A percentile compares a stretch with the other conserved stretches of the same genome.
Conservation (phyloP, 2,113 vertebrate species). For the Phodopus roborovskii region DNA sequence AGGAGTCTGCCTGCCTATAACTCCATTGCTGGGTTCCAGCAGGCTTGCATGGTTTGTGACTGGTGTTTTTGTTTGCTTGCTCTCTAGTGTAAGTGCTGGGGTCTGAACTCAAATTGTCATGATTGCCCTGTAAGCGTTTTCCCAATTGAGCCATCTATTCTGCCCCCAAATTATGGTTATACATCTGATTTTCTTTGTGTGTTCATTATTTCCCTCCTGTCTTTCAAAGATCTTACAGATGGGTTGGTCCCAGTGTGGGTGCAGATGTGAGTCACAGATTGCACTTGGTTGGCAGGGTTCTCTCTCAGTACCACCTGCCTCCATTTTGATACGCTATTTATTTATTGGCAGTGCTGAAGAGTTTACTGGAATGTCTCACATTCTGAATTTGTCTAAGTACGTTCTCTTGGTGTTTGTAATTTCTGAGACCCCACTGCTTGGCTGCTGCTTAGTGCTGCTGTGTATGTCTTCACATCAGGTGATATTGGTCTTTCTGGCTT, state of each 20-base stretch:
- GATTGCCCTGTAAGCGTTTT: not conserved
- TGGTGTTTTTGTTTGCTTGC: not conserved
- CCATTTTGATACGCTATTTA: not conserved
- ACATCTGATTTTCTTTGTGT: not conserved
- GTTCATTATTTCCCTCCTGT: constrained; percentile 17
- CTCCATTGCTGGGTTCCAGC: not conserved
- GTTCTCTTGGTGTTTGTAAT: constrained; percentile 14
- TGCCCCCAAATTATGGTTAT: not conserved
- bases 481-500: not conserved
- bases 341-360: not conserved
- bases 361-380: constrained; percentile 14
- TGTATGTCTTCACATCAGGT: not conserved
- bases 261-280: not conserved
- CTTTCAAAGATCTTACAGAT: not conserved
- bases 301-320: not conserved
- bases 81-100: not conserved
- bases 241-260: constrained; percentile 22
- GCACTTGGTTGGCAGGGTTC: not conserved
- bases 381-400: not conserved
- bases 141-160: not conserved
- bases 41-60: not conserved
- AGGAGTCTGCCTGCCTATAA: not conserved
- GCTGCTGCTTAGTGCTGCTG: not conserved
- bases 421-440: not conserved
- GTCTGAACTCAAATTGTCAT: not conserved